A percentile compares a stretch with the other conserved stretches of the same genome.
phyloP scores from a whole-genome alignment of 2,797 vertebrate genomes.

The Prionace glauca region DNA sequence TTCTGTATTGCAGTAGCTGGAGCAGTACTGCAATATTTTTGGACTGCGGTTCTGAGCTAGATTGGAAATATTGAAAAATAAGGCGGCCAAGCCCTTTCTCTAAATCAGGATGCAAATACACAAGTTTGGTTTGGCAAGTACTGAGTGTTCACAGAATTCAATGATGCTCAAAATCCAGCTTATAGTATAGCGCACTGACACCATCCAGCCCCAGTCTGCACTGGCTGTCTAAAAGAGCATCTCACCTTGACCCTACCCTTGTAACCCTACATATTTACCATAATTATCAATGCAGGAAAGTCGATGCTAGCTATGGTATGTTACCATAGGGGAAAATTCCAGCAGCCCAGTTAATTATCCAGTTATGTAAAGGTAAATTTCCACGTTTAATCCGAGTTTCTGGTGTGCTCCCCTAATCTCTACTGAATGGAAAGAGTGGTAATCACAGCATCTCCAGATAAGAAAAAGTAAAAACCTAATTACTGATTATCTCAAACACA shows the following conservation, averaged over 20 bases:
- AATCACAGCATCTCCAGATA: background rate
- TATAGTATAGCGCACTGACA: background rate
- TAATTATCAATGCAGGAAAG: background rate
- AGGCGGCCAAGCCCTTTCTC: background rate
- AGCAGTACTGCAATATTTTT: background rate
- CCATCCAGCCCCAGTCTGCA: no score
- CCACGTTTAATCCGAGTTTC: background rate
- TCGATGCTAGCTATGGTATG: background rate
- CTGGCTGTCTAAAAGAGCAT: no score
- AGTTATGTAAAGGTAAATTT: background rate
- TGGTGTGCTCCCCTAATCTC: background rate
- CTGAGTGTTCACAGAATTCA: background rate
- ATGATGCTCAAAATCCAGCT: background rate
- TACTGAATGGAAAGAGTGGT: background rate
- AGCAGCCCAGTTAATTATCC: background rate
- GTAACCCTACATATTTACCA: no score
- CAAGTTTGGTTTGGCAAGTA: background rate
- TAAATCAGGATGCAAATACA: background rate
- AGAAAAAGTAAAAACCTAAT: background rate
- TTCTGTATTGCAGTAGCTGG: background rate
- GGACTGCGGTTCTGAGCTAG: no score
- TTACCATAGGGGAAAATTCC: background rate
- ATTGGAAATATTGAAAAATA: background rate
- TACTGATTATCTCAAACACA: background rate
- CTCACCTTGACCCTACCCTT: no score